Evolutionary conservation across 2,888 invertebrate species (phyloP), one percentile per base, ranked within the genome.

Genomic region (Aleiodes testaceus): DNA sequence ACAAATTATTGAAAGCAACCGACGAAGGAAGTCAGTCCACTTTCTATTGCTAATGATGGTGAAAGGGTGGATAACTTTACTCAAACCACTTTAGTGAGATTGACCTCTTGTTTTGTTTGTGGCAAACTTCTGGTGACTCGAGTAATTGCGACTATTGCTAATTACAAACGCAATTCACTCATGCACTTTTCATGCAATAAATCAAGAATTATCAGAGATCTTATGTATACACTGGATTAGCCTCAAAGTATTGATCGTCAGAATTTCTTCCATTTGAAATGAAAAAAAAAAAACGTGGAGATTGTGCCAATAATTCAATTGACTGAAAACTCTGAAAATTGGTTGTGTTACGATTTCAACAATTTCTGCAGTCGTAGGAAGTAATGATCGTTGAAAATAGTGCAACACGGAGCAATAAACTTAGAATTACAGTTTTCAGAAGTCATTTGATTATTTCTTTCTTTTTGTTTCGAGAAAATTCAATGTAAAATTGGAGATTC

Each of bases 1-100:
- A 77, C 86, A 86, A 87, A 85, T 86, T 83, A 85, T 85, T 83
- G 83, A 85, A 82, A 85, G 85, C 83, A 85, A 84, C 83, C 76
- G 11, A 78, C 66, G 75, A 72, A 68, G 74, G 75, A 69, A 69
- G 65, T 69, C 69, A 67, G 52, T 69, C 67, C 68, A 69, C 74
- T 74, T 76, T 76, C 72, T 68, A 36, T 74, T 76, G 78, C 76
- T 80, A 80, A 80, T 81, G 79, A 78, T 75, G 79, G 74, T 6
- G 2, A 1, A 11, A 18, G 42, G 36, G 42, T 9, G 9, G 9
- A 36, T 36, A 36, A 36, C 36, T 11, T 11, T 1, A 61, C 66
- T 74, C 20, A 76, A 75, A 76, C 76, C 78, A 78, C 80, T 82
- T 80, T 74, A 76, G 74, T 71, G 75, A 76, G 77, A 78, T 78